A percentile compares a stretch with the other conserved stretches of the same genome.
phyloP scores from a whole-genome alignment of 2,113 vertebrate species.

The Lota lota region DNA sequence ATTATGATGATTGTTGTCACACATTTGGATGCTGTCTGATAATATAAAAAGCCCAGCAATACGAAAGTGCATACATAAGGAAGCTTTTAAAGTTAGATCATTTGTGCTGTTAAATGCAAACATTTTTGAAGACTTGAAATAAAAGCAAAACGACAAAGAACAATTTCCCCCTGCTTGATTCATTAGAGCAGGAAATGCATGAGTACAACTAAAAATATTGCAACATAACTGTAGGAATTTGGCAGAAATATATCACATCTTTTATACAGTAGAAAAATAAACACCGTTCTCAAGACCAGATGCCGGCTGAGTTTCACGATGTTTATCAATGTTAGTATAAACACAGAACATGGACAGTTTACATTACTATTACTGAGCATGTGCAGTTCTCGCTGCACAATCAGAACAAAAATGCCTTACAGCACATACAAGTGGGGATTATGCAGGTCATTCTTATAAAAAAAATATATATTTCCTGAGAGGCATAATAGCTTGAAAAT shows the following conservation, averaged over 20 bases:
- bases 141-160: too few relatives aligned
- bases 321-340: constrained; percentile 62
- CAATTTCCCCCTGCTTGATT: not conserved
- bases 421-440: not conserved
- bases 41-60: not conserved
- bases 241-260: constrained; percentile 33
- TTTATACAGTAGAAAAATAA: constrained; percentile 60
- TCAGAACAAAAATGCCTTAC: constrained; percentile 7
- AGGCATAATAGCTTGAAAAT: too few relatives aligned
- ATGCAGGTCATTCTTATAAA: not conserved
- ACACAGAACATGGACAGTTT: constrained; percentile 37
- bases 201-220: constrained; percentile 28
- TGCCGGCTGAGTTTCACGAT: constrained; percentile 61
- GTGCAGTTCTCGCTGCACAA: constrained; percentile 34
- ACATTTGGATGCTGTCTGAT: not conserved
- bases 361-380: constrained; percentile 60
- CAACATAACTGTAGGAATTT: constrained; percentile 28
- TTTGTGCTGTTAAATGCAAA: too few relatives aligned
- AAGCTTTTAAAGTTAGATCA: too few relatives aligned
- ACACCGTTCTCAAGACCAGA: constrained; percentile 60
- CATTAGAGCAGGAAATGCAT: constrained; percentile 20
- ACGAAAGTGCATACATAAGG: not conserved
- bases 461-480: not conserved
- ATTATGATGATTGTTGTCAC: not conserved
- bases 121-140: too few relatives aligned